phyloP scores from a whole-genome alignment of 2,113 vertebrate species.

The Ptilonorhynchus violaceus region DNA sequence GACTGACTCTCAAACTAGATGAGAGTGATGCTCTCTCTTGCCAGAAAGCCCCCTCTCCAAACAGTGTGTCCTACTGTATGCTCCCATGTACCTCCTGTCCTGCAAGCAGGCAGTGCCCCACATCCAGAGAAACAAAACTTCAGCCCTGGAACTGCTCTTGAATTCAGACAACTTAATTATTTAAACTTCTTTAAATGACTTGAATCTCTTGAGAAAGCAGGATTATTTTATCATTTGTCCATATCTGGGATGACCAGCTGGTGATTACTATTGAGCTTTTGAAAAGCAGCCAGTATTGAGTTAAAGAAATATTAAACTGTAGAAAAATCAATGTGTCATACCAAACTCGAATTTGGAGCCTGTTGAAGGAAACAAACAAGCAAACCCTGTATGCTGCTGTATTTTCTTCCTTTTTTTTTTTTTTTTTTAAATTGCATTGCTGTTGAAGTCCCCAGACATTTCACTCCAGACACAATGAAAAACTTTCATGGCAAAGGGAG shows the following conservation, averaged over 20 bases:
- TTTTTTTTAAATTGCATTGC: not conserved
- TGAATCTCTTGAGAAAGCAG: not conserved
- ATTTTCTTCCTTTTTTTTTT: not conserved
- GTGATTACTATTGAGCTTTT: not conserved
- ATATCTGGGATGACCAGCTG: not conserved
- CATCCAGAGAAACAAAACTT: not conserved
- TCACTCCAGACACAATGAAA: not conserved
- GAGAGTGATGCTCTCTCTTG: not conserved
- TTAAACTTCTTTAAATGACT: not conserved
- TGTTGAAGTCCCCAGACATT: not conserved
- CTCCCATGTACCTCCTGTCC: not conserved
- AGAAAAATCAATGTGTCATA: not conserved
- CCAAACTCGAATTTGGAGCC: not conserved
- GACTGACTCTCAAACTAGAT: not conserved
- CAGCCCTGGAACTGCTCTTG: not conserved
- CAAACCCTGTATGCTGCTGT: not conserved
- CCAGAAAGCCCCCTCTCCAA: not conserved
- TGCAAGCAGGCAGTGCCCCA: not conserved
- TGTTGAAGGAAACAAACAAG: not conserved
- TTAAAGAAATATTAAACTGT: not conserved
- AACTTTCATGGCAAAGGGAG: not conserved
- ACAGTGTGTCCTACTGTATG: fast-evolving
- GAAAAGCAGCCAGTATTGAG: not conserved
- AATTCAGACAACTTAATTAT: not conserved
- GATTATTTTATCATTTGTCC: not conserved